A percentile compares a stretch with the other conserved stretches of the same genome.
Conservation (phyloP, 2,888 invertebrate species). For the Eutolmus rufibarbis region DNA sequence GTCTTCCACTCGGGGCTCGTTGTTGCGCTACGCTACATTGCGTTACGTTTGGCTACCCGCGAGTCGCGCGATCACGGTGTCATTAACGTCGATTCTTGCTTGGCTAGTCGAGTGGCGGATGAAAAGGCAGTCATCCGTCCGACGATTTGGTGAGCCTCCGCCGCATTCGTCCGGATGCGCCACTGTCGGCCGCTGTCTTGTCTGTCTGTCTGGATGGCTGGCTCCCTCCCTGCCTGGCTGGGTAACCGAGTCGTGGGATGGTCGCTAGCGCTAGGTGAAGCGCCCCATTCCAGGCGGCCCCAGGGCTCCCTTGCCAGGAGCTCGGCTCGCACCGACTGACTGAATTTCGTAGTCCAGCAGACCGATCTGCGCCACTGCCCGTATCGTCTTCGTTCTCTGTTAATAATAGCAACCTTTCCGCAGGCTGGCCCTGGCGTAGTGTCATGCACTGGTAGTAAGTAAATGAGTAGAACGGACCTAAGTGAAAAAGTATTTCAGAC, state of each 20-base stretch:
- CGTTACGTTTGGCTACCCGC: constrained; percentile 39
- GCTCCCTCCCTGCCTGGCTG: neutral
- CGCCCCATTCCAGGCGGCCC: constrained; percentile 13
- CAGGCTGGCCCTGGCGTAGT: constrained; percentile 22
- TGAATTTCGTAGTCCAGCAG: constrained; percentile 20
- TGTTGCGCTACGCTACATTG: constrained; percentile 21
- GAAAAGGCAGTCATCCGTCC: constrained; percentile 33
- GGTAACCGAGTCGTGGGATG: neutral
- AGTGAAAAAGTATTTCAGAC: constrained; percentile 29
- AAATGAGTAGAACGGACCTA: constrained; percentile 24
- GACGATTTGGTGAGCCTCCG: constrained; percentile 25
- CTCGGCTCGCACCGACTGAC: constrained; percentile 6
- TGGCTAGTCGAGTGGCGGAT: constrained; percentile 40
- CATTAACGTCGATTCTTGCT: constrained; percentile 42
- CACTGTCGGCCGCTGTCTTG: neutral
- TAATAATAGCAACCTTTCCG: constrained; percentile 24
- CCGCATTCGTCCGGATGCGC: constrained; percentile 22
- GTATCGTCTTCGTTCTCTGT: constrained; percentile 17
- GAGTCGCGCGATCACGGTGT: constrained; percentile 42
- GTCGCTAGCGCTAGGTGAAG: constrained; percentile 19
- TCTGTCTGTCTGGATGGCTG: constrained; percentile 12
- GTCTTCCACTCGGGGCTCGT: constrained; percentile 10
- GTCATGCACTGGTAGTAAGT: constrained; percentile 41
- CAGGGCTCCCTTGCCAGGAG: constrained; percentile 16
- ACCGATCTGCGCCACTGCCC: constrained; percentile 35